These are phyloP conservation scores for Salminus brasiliensis DNA, from an alignment of 2,113 vertebrate species.

Conservation along the genomic window DNA sequence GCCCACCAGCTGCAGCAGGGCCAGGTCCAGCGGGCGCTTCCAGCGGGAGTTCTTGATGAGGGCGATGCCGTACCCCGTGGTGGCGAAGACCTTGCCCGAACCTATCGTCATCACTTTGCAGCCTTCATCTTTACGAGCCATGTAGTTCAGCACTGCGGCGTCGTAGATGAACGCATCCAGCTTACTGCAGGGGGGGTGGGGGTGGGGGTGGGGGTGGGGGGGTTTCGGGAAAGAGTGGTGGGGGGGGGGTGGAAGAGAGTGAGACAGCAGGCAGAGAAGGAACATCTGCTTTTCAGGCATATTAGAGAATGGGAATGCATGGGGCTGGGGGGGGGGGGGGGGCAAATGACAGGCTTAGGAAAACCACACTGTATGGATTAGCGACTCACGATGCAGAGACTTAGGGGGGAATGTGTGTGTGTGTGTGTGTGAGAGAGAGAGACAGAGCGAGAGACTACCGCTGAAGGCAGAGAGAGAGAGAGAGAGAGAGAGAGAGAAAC, in stretches of 20 bases:
- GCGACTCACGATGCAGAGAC: not conserved
- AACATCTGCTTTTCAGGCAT: conserved; percentile 28
- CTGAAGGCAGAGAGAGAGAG: not conserved
- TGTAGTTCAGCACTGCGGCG: conserved; percentile 92
- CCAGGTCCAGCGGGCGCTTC: conserved; percentile 91
- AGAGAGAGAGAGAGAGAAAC: conserved; percentile 19
- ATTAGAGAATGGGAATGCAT: conserved; percentile 18
- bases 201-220: conserved; percentile 41
- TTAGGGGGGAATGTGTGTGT: conserved; percentile 10
- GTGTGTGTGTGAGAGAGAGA: not conserved
- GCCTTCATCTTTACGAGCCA: conserved; percentile 93
- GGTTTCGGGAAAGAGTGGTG: conserved; percentile 61
- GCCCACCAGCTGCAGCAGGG: conserved; percentile 90
- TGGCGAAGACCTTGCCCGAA: conserved; percentile 92
- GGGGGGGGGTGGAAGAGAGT: conserved; percentile 62
- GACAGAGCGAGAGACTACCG: conserved; percentile 62
- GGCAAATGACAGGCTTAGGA: conserved; percentile 41
- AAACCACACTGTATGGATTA: conserved; percentile 38
- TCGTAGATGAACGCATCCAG: conserved; percentile 95
- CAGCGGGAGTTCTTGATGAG: conserved; percentile 92
- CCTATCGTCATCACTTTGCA: conserved; percentile 96
- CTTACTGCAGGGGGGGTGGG: conserved; percentile 76
- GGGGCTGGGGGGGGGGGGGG: not conserved
- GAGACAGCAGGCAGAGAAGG: conserved; percentile 5
- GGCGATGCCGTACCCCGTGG: conserved; percentile 92